Percentiles rank a stretch among this genome's conserved stretches.
phyloP scores from a whole-genome alignment of 2,113 vertebrate genomes.

The Podiceps cristatus region DNA sequence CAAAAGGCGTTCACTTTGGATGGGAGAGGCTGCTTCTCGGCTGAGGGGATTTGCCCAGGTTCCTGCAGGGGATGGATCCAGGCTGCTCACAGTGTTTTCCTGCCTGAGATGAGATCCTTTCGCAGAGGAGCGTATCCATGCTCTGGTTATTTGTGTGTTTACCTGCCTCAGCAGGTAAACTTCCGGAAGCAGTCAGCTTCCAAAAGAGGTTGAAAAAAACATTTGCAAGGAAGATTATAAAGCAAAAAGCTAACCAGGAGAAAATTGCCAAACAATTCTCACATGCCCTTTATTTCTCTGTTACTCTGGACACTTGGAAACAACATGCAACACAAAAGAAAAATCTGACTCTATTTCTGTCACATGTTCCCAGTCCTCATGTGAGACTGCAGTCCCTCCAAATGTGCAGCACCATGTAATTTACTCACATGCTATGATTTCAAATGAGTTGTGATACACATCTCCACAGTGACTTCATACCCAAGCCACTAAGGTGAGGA shows the following conservation, averaged over 20 bases:
- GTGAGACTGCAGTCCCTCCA: background rate
- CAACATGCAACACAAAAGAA: accelerated
- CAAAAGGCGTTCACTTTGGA: background rate
- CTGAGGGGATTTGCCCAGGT: background rate
- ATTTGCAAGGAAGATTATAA: background rate
- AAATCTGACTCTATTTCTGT: background rate
- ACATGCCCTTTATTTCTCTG: background rate
- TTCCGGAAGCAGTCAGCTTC: too few relatives aligned
- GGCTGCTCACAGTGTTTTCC: background rate
- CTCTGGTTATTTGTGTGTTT: background rate
- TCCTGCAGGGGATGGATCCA: background rate
- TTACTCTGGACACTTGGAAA: background rate
- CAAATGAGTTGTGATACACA: background rate
- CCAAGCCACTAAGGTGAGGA: background rate
- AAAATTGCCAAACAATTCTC: background rate
- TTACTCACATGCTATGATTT: background rate
- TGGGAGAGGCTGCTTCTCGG: background rate
- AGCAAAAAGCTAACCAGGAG: background rate
- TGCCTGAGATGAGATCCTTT: background rate
- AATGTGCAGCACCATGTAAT: accelerated
- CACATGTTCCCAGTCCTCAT: background rate
- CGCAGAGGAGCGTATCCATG: background rate
- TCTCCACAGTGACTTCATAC: background rate
- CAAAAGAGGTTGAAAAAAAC: background rate
- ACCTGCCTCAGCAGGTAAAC: background rate